Conservation (phyloP, 2,888 invertebrate species). For the Stenchaetothrips biformis region DNA sequence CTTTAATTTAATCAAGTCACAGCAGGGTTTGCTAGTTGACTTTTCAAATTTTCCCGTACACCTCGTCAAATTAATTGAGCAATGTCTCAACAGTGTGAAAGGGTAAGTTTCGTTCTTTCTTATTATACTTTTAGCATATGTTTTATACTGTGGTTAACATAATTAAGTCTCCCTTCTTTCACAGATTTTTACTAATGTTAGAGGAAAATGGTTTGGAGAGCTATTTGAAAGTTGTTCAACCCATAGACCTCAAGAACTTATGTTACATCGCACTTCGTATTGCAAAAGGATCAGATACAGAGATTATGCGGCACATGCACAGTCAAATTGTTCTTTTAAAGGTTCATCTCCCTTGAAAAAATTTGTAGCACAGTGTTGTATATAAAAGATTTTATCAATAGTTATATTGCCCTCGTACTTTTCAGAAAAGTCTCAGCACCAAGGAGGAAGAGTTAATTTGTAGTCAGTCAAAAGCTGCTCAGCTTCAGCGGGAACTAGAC, state of each 20-base stretch:
- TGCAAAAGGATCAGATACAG: neutral
- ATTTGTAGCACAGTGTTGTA: too few relatives aligned
- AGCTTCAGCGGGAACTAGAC: neutral
- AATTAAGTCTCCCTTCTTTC: neutral
- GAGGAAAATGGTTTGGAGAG: constrained; percentile 1
- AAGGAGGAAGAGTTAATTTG: neutral
- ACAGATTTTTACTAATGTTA: constrained; percentile 2
- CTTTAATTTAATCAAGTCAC: constrained; percentile 1
- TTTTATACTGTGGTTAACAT: neutral
- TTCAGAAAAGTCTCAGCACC: neutral
- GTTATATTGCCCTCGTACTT: neutral
- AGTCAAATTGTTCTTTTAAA: neutral
- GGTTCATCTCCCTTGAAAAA: neutral
- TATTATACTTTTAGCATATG: neutral
- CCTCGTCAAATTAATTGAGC: neutral
- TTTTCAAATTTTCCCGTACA: constrained; percentile 7
- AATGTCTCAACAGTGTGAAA: constrained; percentile 4
- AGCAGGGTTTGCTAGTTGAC: neutral
- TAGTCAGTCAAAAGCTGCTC: neutral
- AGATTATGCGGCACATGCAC: neutral
- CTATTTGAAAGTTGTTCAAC: constrained; percentile 4
- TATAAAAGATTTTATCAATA: neutral
- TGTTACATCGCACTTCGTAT: neutral
- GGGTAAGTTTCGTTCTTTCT: neutral
- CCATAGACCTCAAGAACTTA: neutral